These are phyloP conservation scores for Dendropsophus ebraccatus DNA, from an alignment of 2,113 vertebrate genomes.

Conservation along the genomic window DNA sequence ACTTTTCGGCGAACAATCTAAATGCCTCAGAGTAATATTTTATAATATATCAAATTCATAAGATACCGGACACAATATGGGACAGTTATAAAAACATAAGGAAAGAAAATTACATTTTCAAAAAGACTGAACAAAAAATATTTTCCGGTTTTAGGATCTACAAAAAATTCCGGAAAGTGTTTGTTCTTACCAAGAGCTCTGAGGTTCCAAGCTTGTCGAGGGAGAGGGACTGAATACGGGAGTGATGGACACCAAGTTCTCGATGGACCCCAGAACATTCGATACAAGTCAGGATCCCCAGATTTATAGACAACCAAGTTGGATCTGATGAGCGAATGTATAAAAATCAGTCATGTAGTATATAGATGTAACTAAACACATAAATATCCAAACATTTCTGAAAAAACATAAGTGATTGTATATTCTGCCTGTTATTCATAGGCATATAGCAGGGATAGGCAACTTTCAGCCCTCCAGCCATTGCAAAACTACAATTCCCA, in stretches of 20 bases:
- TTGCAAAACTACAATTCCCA: no score
- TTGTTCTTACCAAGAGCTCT: constrained; percentile 71
- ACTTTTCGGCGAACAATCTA: neutral
- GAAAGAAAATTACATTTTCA: neutral
- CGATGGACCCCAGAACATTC: constrained; percentile 78
- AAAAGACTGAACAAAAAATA: neutral
- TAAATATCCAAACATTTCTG: no score
- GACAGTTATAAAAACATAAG: neutral
- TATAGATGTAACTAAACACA: no score
- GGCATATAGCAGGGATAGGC: no score
- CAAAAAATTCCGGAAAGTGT: neutral
- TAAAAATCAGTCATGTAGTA: no score
- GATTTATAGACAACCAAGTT: constrained; percentile 74
- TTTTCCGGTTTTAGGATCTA: neutral
- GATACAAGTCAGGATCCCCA: constrained; percentile 75
- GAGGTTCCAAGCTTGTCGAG: constrained; percentile 74
- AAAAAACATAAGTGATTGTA: no score
- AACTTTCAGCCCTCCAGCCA: no score
- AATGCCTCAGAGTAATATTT: neutral
- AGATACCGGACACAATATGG: neutral
- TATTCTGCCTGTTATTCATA: no score
- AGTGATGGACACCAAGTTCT: constrained; percentile 73
- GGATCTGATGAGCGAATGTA: constrained; percentile 65
- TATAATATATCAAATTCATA: neutral
- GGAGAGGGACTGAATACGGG: constrained; percentile 71